Conservation (phyloP, 2,797 vertebrate genomes). For the Rhadinocentrus ornatus region DNA sequence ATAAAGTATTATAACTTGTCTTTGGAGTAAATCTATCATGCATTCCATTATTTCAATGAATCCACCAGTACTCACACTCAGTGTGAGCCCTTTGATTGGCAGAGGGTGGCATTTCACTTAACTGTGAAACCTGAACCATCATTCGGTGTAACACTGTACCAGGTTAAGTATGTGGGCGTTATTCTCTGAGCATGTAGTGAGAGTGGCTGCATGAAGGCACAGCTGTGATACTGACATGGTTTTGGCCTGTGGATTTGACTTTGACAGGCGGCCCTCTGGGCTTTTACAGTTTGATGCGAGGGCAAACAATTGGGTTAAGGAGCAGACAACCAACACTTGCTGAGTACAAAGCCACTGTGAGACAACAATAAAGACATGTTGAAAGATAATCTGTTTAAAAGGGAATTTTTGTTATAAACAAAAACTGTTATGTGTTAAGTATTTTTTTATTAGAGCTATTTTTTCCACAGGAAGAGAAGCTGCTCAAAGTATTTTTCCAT, state of each 20-base stretch:
- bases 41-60: conserved; percentile 33
- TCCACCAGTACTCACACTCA: conserved; percentile 27
- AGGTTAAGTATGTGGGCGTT: conserved; percentile 33
- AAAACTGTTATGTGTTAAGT: conserved; percentile 13
- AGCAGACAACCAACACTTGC: conserved; percentile 53
- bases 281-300: conserved; percentile 64
- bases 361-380: conserved; percentile 42
- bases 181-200: conserved; percentile 27
- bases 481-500: not conserved
- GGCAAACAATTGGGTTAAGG: conserved; percentile 70
- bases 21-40: conserved; percentile 1
- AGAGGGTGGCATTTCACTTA: conserved; percentile 16
- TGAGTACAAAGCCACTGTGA: conserved; percentile 32
- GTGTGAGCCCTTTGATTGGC: conserved; percentile 12
- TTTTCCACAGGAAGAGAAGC: conserved; percentile 36
- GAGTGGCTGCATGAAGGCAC: conserved; percentile 30
- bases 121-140: conserved; percentile 49
- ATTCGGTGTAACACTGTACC: conserved; percentile 28
- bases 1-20: conserved; percentile 19
- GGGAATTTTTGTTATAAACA: conserved; percentile 30
- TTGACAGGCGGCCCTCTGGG: conserved; percentile 60
- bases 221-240: conserved; percentile 35
- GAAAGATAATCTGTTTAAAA: conserved; percentile 48
- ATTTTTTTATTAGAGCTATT: conserved; percentile 13
- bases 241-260: conserved; percentile 41